Evolutionary conservation across 2,888 invertebrate species (phyloP).

Genomic region (Gryllus longicercus): DNA sequence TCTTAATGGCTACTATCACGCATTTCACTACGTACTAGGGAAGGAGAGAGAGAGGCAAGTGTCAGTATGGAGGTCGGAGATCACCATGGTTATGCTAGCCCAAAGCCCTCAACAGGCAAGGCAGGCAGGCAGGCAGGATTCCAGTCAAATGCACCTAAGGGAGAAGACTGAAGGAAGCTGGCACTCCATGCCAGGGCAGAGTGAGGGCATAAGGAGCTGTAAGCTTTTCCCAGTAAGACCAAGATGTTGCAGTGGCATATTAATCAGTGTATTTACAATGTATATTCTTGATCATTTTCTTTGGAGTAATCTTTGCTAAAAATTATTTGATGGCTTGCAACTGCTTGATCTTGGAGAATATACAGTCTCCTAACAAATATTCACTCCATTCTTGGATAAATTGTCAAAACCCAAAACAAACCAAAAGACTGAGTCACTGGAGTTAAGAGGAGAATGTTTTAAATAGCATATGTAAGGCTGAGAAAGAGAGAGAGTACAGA

Average conservation of each 20-base stretch:
- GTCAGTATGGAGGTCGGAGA: slow-evolving; percentile 34
- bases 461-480: neutral
- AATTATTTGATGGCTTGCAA: neutral
- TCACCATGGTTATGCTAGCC: slow-evolving; percentile 32
- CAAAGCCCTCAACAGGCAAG: slow-evolving; percentile 35
- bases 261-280: too few relatives aligned
- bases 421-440: slow-evolving; percentile 4
- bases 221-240: neutral
- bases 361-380: neutral
- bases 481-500: slow-evolving; percentile 32
- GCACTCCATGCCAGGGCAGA: slow-evolving; percentile 30
- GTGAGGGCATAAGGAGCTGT: slow-evolving; percentile 7
- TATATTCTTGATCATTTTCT: too few relatives aligned
- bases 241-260: neutral
- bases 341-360: neutral
- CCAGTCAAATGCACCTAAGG: slow-evolving; percentile 36
- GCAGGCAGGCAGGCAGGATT: slow-evolving; percentile 35
- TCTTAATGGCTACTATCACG: slow-evolving; percentile 98
- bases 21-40: slow-evolving; percentile 99
- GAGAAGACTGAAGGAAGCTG: slow-evolving; percentile 24
- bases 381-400: neutral
- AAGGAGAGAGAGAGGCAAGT: slow-evolving; percentile 43
- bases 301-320: too few relatives aligned
- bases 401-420: slow-evolving; percentile 7
- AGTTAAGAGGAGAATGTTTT: neutral